phyloP scores from a whole-genome alignment of 2,888 invertebrate genomes.

The Drosophila seclusa region DNA sequence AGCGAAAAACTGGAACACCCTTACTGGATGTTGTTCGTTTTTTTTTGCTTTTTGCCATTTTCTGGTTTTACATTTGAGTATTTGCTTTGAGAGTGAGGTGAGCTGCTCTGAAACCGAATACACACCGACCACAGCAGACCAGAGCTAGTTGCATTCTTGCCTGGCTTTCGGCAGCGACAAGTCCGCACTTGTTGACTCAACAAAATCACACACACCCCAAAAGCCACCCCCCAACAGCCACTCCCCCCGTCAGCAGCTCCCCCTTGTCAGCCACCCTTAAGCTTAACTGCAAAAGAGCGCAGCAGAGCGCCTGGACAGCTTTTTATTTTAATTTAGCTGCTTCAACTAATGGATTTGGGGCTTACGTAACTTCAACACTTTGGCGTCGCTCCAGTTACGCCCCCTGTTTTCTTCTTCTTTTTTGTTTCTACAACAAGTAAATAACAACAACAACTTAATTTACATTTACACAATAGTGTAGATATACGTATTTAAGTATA shows the following conservation, averaged over 20 bases:
- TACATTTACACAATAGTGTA: constrained; percentile 59
- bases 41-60: constrained; percentile 6
- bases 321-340: constrained; percentile 80
- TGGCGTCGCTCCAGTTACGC: constrained; percentile 55
- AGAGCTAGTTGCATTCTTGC: constrained; percentile 24
- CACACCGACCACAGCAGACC: constrained; percentile 6
- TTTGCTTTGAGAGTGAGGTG: constrained; percentile 30
- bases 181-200: constrained; percentile 52
- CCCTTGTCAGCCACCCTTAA: background rate
- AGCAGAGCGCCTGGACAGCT: constrained; percentile 42
- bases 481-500: constrained; percentile 28
- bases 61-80: constrained; percentile 10
- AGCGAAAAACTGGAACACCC: background rate
- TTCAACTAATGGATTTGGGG: constrained; percentile 78
- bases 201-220: background rate
- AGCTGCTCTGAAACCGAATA: constrained; percentile 22
- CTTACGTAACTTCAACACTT: constrained; percentile 80
- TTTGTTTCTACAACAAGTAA: constrained; percentile 5
- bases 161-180: constrained; percentile 19
- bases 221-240: accelerated
- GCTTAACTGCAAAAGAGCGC: constrained; percentile 28
- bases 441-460: constrained; percentile 60
- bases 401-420: constrained; percentile 19
- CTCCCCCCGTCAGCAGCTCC: background rate
- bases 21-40: background rate